Conservation (phyloP, 1,140 invertebrate genomes). For the Venturia canescens region DNA sequence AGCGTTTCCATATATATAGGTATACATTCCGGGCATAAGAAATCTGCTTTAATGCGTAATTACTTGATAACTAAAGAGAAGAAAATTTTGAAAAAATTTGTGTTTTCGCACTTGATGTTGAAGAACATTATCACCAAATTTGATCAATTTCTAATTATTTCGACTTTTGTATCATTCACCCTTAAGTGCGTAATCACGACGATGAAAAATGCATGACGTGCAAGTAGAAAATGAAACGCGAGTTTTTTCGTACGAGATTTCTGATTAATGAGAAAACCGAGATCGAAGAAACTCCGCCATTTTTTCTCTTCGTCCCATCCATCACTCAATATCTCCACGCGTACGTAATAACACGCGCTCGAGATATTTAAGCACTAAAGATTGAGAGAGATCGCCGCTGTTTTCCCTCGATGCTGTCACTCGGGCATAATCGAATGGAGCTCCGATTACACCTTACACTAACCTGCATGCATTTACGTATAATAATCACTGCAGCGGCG, state of each 20-base stretch:
- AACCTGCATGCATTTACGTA: neutral
- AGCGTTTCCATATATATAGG: too few relatives aligned
- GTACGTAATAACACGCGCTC: neutral
- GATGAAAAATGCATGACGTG: neutral
- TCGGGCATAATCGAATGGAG: slow-evolving; percentile 57
- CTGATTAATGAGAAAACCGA: neutral
- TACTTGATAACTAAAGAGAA: too few relatives aligned
- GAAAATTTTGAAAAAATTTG: too few relatives aligned
- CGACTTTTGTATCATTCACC: too few relatives aligned
- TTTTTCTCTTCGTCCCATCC: neutral
- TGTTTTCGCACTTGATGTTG: too few relatives aligned
- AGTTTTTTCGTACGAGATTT: neutral
- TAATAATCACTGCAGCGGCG: neutral
- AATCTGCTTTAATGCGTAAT: too few relatives aligned
- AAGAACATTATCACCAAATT: too few relatives aligned
- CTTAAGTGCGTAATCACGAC: too few relatives aligned
- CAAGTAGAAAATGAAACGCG: neutral
- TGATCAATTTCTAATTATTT: too few relatives aligned
- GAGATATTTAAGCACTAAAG: neutral
- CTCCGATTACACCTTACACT: too few relatives aligned
- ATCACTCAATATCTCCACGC: neutral
- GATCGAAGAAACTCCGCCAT: neutral
- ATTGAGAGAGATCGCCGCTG: neutral
- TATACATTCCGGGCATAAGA: too few relatives aligned
- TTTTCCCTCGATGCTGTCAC: slow-evolving; percentile 51